Evolutionary conservation across 2,113 vertebrate species (phyloP).

Genomic region (Bothrops jararaca): DNA sequence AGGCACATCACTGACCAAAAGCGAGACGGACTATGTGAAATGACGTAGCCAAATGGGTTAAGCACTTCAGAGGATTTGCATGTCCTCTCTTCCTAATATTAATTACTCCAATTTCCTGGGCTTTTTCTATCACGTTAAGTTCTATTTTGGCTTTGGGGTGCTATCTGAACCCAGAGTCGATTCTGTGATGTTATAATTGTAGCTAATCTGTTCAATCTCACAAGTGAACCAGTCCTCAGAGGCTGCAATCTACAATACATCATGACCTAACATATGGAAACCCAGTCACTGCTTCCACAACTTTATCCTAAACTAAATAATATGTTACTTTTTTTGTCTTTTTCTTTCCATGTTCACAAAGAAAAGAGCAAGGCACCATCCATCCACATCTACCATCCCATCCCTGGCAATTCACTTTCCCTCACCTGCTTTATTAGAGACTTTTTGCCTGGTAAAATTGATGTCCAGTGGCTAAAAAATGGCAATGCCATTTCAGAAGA

Average conservation of each 20-base stretch:
- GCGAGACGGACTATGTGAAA: background rate
- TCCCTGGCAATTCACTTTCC: background rate
- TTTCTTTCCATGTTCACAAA: background rate
- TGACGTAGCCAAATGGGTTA: background rate
- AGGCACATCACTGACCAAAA: background rate
- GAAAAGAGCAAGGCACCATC: background rate
- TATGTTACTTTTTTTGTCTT: no score
- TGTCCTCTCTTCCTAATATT: background rate
- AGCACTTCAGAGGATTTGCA: background rate
- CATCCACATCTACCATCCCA: background rate
- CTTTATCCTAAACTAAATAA: background rate
- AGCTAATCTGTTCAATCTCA: background rate
- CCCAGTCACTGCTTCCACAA: background rate
- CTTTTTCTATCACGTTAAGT: background rate
- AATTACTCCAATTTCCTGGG: background rate
- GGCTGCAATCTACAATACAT: background rate
- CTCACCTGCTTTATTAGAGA: constrained; percentile 45
- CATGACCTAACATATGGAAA: background rate
- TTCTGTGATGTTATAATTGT: background rate
- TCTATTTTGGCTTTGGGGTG: background rate
- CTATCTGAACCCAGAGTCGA: background rate
- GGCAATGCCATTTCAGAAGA: accelerated
- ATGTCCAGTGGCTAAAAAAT: constrained; percentile 37
- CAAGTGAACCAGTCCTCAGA: background rate
- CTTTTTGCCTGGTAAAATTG: constrained; percentile 50